phyloP scores from a whole-genome alignment of 2,113 vertebrate genomes.

The Willisornis vidua region DNA sequence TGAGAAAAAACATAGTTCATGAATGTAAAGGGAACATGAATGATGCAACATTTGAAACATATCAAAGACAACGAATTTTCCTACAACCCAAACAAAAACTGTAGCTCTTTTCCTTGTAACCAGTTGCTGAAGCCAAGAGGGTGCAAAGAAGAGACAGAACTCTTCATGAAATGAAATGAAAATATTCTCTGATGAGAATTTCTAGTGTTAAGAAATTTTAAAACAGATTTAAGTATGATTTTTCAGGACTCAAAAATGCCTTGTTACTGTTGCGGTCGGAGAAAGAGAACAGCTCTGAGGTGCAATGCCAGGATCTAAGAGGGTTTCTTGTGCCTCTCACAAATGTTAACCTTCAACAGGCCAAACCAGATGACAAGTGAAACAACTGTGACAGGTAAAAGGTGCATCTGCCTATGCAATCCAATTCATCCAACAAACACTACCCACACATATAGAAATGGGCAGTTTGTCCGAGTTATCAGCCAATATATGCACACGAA shows the following conservation, averaged over 20 bases:
- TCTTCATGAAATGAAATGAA: background rate
- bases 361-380: background rate
- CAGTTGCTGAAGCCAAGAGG: background rate
- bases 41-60: background rate
- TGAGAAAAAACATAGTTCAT: background rate
- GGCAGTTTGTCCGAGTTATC: background rate
- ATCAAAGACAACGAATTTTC: background rate
- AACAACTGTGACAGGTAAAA: background rate
- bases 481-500: background rate
- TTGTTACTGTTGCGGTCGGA: background rate
- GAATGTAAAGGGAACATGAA: background rate
- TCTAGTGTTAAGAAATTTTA: background rate
- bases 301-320: background rate
- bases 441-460: background rate
- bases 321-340: background rate
- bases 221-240: background rate
- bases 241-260: background rate
- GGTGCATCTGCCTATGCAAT: background rate
- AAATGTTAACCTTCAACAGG: background rate
- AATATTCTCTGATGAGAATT: background rate
- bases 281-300: background rate
- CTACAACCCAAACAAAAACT: background rate
- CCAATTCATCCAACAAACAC: background rate
- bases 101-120: background rate
- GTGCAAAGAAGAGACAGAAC: background rate